Conservation (phyloP, 2,797 vertebrate species). For the Brachyalestes nurse region DNA sequence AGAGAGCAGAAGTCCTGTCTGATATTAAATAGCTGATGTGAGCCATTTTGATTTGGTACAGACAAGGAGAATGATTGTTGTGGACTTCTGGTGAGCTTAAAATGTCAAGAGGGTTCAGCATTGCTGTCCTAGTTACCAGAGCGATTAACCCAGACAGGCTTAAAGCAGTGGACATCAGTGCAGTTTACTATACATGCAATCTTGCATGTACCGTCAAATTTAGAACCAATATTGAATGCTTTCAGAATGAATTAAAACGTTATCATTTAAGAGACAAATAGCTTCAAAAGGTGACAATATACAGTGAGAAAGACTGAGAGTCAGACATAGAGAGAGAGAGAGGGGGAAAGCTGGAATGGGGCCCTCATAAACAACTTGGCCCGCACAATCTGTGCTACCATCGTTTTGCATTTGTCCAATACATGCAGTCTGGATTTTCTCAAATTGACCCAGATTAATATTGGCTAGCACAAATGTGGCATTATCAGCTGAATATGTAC, state of each 20-base stretch:
- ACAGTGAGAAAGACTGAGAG: neutral
- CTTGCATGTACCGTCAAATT: neutral
- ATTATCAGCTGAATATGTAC: slow-evolving; percentile 7
- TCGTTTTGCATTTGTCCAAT: neutral
- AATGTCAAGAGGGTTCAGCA: slow-evolving; percentile 80
- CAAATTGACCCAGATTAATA: slow-evolving; percentile 46
- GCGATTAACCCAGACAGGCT: slow-evolving; percentile 79
- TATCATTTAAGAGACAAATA: no score
- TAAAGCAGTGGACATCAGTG: slow-evolving; percentile 44
- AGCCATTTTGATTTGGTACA: slow-evolving; percentile 43
- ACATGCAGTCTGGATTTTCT: slow-evolving; percentile 36
- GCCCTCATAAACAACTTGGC: neutral
- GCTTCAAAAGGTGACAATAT: no score
- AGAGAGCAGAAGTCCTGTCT: slow-evolving; percentile 11
- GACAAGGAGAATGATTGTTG: slow-evolving; percentile 78
- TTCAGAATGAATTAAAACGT: no score
- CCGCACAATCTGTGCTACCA: neutral
- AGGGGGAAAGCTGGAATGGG: neutral
- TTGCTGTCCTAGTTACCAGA: slow-evolving; percentile 78
- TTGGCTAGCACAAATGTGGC: slow-evolving; percentile 17
- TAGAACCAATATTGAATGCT: neutral
- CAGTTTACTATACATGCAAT: slow-evolving; percentile 14
- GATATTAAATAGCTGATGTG: slow-evolving; percentile 33
- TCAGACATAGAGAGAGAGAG: neutral
- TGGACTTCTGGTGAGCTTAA: slow-evolving; percentile 79